Evolutionary conservation across 1,140 invertebrate genomes (phyloP).

Genomic region (Drosophila watanabei): DNA sequence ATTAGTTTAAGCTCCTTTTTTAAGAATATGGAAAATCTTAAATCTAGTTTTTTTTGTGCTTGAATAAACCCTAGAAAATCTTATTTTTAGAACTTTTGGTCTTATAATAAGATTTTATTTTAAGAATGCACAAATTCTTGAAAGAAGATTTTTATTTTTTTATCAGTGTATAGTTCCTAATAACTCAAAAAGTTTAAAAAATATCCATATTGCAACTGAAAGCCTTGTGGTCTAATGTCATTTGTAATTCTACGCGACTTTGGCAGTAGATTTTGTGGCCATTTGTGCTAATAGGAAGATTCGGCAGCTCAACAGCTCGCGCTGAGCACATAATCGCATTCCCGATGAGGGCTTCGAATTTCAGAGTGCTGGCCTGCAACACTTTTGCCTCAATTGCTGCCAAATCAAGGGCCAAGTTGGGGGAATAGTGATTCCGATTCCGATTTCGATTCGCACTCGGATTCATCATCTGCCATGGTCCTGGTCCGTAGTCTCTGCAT

Average conservation of each 20-base stretch:
- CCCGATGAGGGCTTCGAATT: conserved; percentile 61
- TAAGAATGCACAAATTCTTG: too few relatives aligned
- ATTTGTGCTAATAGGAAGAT: conserved; percentile 72
- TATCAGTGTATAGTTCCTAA: too few relatives aligned
- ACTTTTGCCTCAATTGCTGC: conserved; percentile 59
- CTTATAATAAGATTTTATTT: too few relatives aligned
- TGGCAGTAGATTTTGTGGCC: conserved; percentile 50
- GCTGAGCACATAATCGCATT: conserved; percentile 48
- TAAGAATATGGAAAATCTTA: too few relatives aligned
- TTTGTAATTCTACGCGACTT: conserved; percentile 62
- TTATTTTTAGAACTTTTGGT: too few relatives aligned
- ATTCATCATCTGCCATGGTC: conserved; percentile 14
- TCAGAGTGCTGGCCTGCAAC: conserved; percentile 53
- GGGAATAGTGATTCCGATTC: conserved; percentile 37
- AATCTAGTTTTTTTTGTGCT: too few relatives aligned
- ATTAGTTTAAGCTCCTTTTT: too few relatives aligned
- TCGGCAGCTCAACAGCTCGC: conserved; percentile 10
- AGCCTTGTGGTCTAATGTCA: conserved; percentile 32
- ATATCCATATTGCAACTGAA: conserved; percentile 13
- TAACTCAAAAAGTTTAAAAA: not conserved
- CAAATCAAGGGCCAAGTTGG: conserved; percentile 19
- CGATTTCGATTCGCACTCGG: conserved; percentile 21
- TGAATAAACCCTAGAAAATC: too few relatives aligned
- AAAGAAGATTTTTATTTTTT: too few relatives aligned
- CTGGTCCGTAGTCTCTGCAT: conserved; percentile 44